Percentiles rank a stretch among this genome's conserved stretches.
Conservation (phyloP, 1,140 invertebrate genomes). For the Propsilocerus akamusi region DNA sequence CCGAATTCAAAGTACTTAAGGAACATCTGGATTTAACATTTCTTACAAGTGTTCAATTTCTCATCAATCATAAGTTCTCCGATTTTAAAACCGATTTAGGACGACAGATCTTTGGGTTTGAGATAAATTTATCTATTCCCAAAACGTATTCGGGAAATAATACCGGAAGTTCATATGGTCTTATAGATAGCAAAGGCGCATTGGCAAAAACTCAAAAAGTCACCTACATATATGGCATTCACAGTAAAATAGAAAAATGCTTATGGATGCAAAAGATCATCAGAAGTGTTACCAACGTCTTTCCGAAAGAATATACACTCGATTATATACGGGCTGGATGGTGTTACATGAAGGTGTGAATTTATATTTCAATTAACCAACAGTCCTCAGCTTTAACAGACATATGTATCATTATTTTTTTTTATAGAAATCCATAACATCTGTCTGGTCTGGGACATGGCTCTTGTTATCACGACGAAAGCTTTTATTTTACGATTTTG, state of each 20-base stretch:
- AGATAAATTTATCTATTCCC: constrained; percentile 17
- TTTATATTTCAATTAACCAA: background rate
- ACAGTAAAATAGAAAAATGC: constrained; percentile 28
- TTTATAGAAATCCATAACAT: constrained; percentile 38
- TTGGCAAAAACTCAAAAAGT: constrained; percentile 24
- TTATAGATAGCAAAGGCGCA: constrained; percentile 14
- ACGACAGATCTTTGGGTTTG: constrained; percentile 19
- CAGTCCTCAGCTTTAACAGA: too few relatives aligned
- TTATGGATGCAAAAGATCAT: constrained; percentile 49
- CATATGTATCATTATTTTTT: background rate
- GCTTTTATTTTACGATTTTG: constrained; percentile 41
- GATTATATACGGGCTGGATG: constrained; percentile 42
- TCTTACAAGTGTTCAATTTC: constrained; percentile 38
- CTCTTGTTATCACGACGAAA: constrained; percentile 39
- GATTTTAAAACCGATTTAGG: constrained; percentile 21
- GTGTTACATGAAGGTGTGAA: constrained; percentile 44
- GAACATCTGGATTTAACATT: constrained; percentile 34
- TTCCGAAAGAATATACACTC: constrained; percentile 35
- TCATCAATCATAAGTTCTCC: constrained; percentile 37
- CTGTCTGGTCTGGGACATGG: constrained; percentile 60
- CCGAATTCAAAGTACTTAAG: constrained; percentile 30
- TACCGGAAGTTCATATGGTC: background rate
- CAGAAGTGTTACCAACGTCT: constrained; percentile 35
- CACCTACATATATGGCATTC: constrained; percentile 31
- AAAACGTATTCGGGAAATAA: constrained; percentile 18